A percentile compares a stretch with the other conserved stretches of the same genome.
These are phyloP conservation scores for Sturnus vulgaris DNA, from an alignment of 2,113 vertebrate species.

Conservation along the genomic window DNA sequence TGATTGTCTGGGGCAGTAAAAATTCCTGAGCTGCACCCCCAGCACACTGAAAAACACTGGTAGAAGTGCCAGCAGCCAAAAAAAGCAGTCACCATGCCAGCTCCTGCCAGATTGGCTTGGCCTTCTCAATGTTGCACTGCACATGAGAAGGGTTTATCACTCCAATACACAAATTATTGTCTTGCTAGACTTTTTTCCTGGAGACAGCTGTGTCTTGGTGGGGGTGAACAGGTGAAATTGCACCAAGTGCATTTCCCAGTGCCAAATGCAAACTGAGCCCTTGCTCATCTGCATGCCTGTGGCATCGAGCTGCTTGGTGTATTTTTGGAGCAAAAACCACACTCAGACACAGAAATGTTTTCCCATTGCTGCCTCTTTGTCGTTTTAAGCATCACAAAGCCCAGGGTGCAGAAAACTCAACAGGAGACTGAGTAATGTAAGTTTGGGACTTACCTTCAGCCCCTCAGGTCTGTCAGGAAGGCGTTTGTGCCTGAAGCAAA, in stretches of 20 bases:
- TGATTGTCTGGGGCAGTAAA: neutral
- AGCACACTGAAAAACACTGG: neutral
- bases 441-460: neutral
- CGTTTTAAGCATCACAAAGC: neutral
- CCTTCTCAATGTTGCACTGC: neutral
- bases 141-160: neutral
- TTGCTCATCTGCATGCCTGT: conserved; percentile 1
- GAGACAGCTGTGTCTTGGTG: neutral
- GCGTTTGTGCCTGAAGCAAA: neutral
- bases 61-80: neutral
- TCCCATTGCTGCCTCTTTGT: neutral
- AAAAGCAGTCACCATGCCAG: neutral
- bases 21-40: neutral
- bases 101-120: neutral
- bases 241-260: neutral
- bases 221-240: neutral
- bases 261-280: neutral
- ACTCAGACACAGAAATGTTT: conserved; percentile 14
- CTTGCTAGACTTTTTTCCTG: rapidly evolving
- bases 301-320: neutral
- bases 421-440: neutral
- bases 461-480: neutral
- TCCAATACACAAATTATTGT: neutral
- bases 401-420: neutral
- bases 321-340: conserved; percentile 38